Evolutionary conservation across 2,888 invertebrate genomes (phyloP).

Genomic region (Monopis laevigella): DNA sequence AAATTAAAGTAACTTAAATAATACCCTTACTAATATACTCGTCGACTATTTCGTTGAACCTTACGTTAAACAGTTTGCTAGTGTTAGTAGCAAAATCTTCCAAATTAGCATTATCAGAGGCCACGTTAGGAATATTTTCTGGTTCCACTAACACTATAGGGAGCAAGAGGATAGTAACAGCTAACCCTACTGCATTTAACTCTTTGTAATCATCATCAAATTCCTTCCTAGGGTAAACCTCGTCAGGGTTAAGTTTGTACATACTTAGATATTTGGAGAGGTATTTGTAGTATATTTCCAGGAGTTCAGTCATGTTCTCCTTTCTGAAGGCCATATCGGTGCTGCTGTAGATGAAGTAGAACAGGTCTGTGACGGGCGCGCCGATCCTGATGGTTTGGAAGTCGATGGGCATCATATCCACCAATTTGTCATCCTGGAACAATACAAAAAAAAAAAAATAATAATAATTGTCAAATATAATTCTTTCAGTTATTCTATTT

Average conservation of each 20-base stretch:
- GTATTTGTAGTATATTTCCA: conserved; percentile 9
- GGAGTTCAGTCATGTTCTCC: background rate
- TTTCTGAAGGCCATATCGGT: conserved; percentile 12
- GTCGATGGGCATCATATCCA: conserved; percentile 10
- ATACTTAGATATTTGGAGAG: background rate
- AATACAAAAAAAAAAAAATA: no score
- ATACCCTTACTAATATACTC: conserved; percentile 33
- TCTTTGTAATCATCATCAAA: conserved; percentile 7
- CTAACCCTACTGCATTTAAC: conserved; percentile 27
- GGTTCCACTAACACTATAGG: conserved; percentile 30
- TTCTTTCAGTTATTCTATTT: no score
- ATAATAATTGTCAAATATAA: no score
- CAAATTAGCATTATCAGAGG: conserved; percentile 20
- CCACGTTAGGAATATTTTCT: conserved; percentile 27
- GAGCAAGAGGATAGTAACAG: conserved; percentile 26
- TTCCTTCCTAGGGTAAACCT: conserved; percentile 1
- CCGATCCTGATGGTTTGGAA: conserved; percentile 7
- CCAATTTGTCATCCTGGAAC: conserved; percentile 13
- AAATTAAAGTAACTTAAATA: conserved; percentile 18
- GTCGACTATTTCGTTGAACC: conserved; percentile 35
- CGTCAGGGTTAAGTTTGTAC: background rate
- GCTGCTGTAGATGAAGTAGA: conserved; percentile 14
- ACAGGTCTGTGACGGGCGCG: conserved; percentile 7
- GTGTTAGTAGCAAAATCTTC: conserved; percentile 24
- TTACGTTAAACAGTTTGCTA: conserved; percentile 26